Evolutionary conservation across 2,113 vertebrate genomes (phyloP).

Genomic region (Aldabrachelys gigantea): DNA sequence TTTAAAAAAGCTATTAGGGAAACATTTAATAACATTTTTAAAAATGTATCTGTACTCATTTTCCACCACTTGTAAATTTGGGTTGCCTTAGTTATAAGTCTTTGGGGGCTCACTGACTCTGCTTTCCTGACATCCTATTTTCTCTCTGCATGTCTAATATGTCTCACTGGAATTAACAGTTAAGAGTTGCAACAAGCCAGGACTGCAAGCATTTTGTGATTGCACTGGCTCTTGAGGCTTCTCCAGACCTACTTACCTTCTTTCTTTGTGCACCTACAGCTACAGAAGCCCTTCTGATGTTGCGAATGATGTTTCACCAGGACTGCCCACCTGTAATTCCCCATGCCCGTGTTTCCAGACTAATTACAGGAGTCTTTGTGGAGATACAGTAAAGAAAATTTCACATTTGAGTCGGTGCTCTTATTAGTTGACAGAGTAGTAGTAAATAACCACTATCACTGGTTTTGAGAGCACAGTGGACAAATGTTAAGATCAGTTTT

Average conservation of each 20-base stretch:
- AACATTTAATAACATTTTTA: background rate
- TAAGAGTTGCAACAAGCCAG: background rate
- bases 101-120: background rate
- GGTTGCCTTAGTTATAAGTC: background rate
- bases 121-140: background rate
- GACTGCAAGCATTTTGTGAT: background rate
- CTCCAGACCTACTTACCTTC: background rate
- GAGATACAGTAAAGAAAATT: background rate
- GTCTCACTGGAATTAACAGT: background rate
- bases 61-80: background rate
- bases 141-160: rapidly evolving
- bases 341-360: background rate
- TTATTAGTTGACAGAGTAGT: background rate
- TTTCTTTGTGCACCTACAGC: background rate
- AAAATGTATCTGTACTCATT: background rate
- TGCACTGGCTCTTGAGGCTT: background rate
- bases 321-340: background rate
- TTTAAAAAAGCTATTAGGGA: background rate
- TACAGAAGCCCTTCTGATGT: background rate
- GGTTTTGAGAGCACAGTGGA: background rate
- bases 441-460: background rate
- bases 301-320: background rate
- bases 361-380: background rate
- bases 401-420: background rate
- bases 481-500: background rate